Conservation (phyloP, 2,113 vertebrate genomes). For the Sterrhoptilus dennistouni region DNA sequence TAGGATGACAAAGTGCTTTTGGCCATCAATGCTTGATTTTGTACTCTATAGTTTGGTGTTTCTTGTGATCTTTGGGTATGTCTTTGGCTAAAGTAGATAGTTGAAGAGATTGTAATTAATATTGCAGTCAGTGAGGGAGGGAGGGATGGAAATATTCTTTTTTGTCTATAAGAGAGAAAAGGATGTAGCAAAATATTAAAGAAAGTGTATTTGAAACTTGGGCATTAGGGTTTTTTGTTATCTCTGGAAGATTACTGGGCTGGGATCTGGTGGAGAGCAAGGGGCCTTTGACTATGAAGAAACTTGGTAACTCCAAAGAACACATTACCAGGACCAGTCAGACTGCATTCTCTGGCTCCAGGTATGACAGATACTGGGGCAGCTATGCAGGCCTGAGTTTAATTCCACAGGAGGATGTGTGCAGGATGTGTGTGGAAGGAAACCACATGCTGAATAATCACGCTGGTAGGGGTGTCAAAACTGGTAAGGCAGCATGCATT, state of each 20-base stretch:
- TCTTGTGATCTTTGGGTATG: not conserved
- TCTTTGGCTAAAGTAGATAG: not conserved
- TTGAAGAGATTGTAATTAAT: not conserved
- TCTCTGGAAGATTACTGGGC: not conserved
- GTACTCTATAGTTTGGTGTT: not conserved
- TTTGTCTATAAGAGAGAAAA: not conserved
- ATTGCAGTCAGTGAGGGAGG: not conserved
- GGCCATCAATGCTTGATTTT: not conserved
- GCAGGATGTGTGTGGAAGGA: not conserved
- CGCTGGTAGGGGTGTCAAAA: not conserved
- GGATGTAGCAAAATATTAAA: not conserved
- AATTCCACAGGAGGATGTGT: not conserved
- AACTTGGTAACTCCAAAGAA: not conserved
- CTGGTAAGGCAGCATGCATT: not conserved
- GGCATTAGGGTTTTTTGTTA: not conserved
- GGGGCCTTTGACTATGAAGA: rapidly evolving
- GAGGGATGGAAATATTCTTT: not conserved
- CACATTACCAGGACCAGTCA: not conserved
- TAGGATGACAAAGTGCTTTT: not conserved
- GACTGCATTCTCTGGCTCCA: not conserved
- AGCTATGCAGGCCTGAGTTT: not conserved
- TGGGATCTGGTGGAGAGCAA: not conserved
- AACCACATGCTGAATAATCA: not conserved
- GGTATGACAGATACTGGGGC: not conserved
- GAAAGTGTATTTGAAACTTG: not conserved